Percentiles rank a stretch among this genome's conserved stretches.
Conservation (phyloP, 1,140 invertebrate species). For the Drosophila busckii region DNA sequence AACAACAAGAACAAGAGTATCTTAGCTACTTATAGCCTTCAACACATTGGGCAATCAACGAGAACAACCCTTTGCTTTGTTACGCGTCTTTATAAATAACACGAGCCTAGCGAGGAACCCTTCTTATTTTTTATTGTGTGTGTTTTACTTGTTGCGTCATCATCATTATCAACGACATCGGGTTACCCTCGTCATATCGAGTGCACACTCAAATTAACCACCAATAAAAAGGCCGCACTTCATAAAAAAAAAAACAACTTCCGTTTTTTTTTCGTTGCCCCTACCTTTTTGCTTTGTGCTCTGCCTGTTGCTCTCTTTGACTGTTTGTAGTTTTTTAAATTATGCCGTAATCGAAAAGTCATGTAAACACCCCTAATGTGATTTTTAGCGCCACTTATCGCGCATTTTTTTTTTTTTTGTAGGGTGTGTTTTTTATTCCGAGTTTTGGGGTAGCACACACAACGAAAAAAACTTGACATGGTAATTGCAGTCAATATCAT, state of each 20-base stretch:
- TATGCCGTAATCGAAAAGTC: conserved; percentile 63
- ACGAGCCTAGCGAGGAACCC: conserved; percentile 30
- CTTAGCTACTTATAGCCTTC: conserved; percentile 42
- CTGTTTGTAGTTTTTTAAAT: conserved; percentile 53
- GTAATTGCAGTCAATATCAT: conserved; percentile 48
- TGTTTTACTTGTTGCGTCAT: conserved; percentile 58
- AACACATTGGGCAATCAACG: conserved; percentile 55
- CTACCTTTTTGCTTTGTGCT: conserved; percentile 22
- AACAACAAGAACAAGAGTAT: neutral
- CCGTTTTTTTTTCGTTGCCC: conserved; percentile 52
- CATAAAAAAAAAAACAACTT: conserved; percentile 64
- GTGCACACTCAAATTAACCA: conserved; percentile 68
- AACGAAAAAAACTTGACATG: conserved; percentile 45
- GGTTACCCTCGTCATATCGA: conserved; percentile 58
- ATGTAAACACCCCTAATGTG: conserved; percentile 65
- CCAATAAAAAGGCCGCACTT: conserved; percentile 74
- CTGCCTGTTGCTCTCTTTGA: conserved; percentile 8
- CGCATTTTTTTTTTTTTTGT: conserved; percentile 41
- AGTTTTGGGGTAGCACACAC: conserved; percentile 42
- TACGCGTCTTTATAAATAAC: conserved; percentile 41
- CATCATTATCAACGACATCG: conserved; percentile 16
- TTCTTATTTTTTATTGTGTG: conserved; percentile 24
- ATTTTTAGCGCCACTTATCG: conserved; percentile 69
- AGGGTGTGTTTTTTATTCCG: conserved; percentile 43
- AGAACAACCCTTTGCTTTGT: conserved; percentile 22